Evolutionary conservation across 2,113 vertebrate species (phyloP), one percentile per base, ranked within the genome.

Genomic region (Anser cygnoides): DNA sequence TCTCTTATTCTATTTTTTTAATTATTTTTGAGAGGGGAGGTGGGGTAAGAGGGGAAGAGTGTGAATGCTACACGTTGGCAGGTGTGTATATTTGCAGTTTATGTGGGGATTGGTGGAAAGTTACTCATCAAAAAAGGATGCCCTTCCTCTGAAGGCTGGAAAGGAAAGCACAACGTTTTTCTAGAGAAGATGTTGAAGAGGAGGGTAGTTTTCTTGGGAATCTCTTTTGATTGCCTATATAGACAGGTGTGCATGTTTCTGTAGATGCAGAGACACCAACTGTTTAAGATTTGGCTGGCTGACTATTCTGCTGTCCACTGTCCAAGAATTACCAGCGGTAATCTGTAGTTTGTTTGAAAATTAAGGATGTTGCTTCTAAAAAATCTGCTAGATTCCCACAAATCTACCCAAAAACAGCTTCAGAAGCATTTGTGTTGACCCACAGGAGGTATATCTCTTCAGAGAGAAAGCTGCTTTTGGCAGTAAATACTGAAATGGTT

Each of bases 291-390:
- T 33, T 13, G 35, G 6, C 61, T 66, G 67, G 28, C 0, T 18
- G 21, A 5, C 10, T 67, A 5, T 52, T 58, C 61, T 78, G 55
- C 65, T 70, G 43, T 31, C 80, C 65, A 22, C 3, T 16, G n/a
- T 4, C 67, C 8, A 0, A 65, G 43, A 39, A 22, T 41, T 11
- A 19, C 1, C 10, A 2, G 31, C 11, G 86, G 18, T 0, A 0
- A 23, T 22, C 41, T 33, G 0, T 2, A 7, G 25, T 22, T 10
- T 74, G 39, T 58, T 62, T 2, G 28, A 75, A 65, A 80, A 54
- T 6, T 55, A 54, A 61, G 22, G 74, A 66, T 31, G 77, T 6
- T 62, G 33, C 76, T 55, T 4, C 89, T 85, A 41, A 2, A 52
- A 18, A 25, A 49, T 19, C 81, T 6, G 22, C 63, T 73, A 20